Base-by-base conservation (phyloP, 2,888 invertebrate species). In the Acronicta aceris region DNA sequence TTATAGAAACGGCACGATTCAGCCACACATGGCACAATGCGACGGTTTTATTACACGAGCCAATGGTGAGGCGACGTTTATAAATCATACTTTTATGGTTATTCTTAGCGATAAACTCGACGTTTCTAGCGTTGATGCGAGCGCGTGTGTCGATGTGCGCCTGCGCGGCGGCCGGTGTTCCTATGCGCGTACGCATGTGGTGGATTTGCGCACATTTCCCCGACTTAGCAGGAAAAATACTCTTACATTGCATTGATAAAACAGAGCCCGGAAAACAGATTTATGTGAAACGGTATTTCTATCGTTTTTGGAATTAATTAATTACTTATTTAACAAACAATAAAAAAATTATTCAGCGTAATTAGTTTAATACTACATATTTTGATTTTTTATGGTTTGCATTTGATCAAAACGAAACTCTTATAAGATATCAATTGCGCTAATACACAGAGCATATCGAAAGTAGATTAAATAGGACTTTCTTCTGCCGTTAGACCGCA, bases 51-150 rank as follows among this genome's bases (percentile, higher is more conserved):
- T 89, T 88, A 83, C 88, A 71, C 75, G 65, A 85, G 79, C 83
- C 84, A 81, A 88, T 84, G 83, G 87, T 82, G 79, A 86, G 82
- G 82, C 86, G 86, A 87, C 88, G 90, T 85, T 88, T 90, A 89
- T 92, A 92, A 92, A 91, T 91, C 91, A 92, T 87, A 87, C 82
- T 87, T 91, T 92, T 92, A 91, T 90, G 88, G 87, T 83, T 89
- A 88, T 90, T 88, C 85, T 81, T 81, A 77, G 85, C 89, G 85
- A 92, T 92, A 91, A 90, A 89, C 76, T 74, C 76, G 80, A 83
- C 84, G 74, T 83, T 83, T 81, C 81, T 78, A 82, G 74, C 76
- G 59, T 65, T 55, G 61, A 65, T 61, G 71, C 54, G 63, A 78
- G 58, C 49, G 65, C 57, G 48, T 63, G 47, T n/a, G n/a, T 5